A percentile compares a stretch with the other conserved stretches of the same genome.
These are phyloP conservation scores for Euleptes europaea DNA, from an alignment of 2,113 vertebrate genomes.

Conservation along the genomic window DNA sequence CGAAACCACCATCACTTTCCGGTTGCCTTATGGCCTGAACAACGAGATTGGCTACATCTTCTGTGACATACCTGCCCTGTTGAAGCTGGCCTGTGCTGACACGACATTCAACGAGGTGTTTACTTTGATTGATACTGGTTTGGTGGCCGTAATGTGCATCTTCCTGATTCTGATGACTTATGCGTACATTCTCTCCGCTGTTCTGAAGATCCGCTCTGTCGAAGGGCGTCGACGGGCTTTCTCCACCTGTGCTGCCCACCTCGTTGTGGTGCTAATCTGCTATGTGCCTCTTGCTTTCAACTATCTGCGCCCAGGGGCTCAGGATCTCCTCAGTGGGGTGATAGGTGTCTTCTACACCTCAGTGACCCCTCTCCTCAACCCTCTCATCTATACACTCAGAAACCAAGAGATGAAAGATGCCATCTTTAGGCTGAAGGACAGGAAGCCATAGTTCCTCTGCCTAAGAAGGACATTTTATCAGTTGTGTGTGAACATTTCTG, in stretches of 20 bases:
- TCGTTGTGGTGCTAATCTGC: not conserved
- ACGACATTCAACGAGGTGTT: not conserved
- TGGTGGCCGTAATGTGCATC: not conserved
- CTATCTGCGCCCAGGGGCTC: not conserved
- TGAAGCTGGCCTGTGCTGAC: not conserved
- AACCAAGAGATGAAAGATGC: not conserved
- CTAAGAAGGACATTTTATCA: not conserved
- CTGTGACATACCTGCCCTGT: not conserved
- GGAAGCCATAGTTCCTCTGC: not conserved
- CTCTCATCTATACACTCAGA: not conserved
- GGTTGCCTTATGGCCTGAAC: too few relatives aligned
- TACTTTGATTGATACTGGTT: not conserved
- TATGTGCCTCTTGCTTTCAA: not conserved
- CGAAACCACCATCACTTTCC: slow-evolving; percentile 34
- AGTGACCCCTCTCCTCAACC: not conserved
- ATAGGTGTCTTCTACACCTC: not conserved
- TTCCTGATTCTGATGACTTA: not conserved
- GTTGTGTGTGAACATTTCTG: not conserved
- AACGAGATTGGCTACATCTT: not conserved
- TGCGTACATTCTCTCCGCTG: not conserved
- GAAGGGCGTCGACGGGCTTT: not conserved
- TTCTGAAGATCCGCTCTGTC: not conserved
- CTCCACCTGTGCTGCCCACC: not conserved
- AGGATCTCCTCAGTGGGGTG: not conserved
- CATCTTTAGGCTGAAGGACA: not conserved